These are phyloP conservation scores for Bacillus rossius DNA, from an alignment of 1,140 invertebrate species.

Conservation along the genomic window DNA sequence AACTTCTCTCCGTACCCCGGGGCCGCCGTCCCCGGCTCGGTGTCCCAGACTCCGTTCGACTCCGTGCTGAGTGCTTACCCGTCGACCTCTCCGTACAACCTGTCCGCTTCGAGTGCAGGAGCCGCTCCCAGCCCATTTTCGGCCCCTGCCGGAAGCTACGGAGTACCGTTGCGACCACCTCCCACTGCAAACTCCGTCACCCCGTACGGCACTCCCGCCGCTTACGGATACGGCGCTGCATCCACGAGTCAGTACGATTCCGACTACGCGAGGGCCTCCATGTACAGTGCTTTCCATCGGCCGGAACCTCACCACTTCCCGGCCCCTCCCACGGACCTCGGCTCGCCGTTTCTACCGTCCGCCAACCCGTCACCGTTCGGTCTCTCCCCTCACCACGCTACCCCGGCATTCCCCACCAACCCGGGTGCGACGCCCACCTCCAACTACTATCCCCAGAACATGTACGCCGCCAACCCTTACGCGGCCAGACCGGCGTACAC, in stretches of 20 bases:
- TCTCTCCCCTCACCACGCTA: background rate
- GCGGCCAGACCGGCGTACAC: constrained; percentile 3
- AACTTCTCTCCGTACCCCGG: background rate
- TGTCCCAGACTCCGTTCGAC: constrained; percentile 7
- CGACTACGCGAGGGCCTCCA: constrained; percentile 39
- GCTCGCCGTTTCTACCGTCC: constrained; percentile 26
- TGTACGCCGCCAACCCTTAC: constrained; percentile 10
- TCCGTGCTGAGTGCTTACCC: constrained; percentile 5
- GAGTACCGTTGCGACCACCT: constrained; percentile 22
- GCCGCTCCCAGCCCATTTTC: background rate
- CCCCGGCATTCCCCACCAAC: background rate
- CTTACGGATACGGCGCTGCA: constrained; percentile 6
- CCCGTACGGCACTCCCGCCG: background rate
- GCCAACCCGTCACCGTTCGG: constrained; percentile 1
- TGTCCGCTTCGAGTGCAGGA: background rate
- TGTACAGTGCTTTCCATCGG: constrained; percentile 46
- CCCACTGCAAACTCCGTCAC: constrained; percentile 19
- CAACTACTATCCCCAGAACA: constrained; percentile 17
- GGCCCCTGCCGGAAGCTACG: constrained; percentile 9
- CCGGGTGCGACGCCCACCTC: background rate
- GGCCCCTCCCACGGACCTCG: constrained; percentile 33
- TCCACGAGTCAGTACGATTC: constrained; percentile 37
- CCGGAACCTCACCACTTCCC: constrained; percentile 36
- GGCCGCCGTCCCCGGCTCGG: background rate
- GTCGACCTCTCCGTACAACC: background rate